Conservation (phyloP, 1,140 invertebrate species). For the Dryas iulia region DNA sequence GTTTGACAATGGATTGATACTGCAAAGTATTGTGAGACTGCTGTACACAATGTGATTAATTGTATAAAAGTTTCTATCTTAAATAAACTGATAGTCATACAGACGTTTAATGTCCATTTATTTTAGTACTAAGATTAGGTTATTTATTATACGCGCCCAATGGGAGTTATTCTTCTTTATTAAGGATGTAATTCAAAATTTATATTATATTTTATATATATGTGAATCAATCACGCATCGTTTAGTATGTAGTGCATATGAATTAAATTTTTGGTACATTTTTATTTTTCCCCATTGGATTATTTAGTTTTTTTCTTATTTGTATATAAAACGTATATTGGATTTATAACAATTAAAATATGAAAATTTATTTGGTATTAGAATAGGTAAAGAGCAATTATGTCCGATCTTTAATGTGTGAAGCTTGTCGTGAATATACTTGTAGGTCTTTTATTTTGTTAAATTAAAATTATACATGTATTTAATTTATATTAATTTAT, state of each 20-base stretch:
- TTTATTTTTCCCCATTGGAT: neutral
- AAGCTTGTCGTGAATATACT: neutral
- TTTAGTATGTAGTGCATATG: neutral
- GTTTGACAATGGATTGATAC: neutral
- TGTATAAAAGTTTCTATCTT: slow-evolving; percentile 50
- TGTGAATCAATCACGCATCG: neutral
- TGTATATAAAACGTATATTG: neutral
- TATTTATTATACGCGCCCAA: slow-evolving; percentile 4
- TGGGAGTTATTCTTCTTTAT: slow-evolving; percentile 3
- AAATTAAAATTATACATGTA: no score
- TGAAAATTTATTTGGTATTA: neutral
- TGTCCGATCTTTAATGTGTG: neutral
- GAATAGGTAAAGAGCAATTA: neutral
- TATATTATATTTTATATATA: neutral
- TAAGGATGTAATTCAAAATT: neutral
- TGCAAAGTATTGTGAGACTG: slow-evolving; percentile 26
- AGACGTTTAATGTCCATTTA: slow-evolving; percentile 33
- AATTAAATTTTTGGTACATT: neutral
- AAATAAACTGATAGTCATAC: slow-evolving; percentile 50
- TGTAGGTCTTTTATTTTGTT: neutral
- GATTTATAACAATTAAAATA: neutral
- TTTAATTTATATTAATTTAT: no score
- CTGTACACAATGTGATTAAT: slow-evolving; percentile 51
- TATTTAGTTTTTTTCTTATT: neutral
- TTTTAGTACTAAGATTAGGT: slow-evolving; percentile 29